These are phyloP conservation scores for Drusus annulatus DNA, from an alignment of 1,140 invertebrate species.

Conservation along the genomic window DNA sequence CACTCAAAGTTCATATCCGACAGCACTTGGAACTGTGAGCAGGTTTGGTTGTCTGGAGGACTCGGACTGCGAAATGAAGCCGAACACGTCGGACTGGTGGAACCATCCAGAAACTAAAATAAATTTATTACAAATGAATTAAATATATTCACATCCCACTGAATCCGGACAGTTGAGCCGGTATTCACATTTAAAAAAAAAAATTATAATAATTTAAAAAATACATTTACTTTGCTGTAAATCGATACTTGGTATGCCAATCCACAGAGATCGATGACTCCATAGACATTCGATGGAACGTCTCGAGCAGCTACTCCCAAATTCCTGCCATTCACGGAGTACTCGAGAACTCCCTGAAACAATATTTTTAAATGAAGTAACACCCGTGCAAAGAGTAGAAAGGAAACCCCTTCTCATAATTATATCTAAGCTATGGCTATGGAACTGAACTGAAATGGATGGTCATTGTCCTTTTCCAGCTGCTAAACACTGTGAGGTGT, in stretches of 20 bases:
- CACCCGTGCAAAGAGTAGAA: too few relatives aligned
- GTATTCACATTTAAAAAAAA: too few relatives aligned
- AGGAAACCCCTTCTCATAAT: too few relatives aligned
- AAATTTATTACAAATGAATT: too few relatives aligned
- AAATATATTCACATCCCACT: too few relatives aligned
- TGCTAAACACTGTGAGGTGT: too few relatives aligned
- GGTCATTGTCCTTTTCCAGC: too few relatives aligned
- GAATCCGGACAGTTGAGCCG: too few relatives aligned
- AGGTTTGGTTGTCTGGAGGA: background rate
- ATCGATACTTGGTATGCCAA: conserved; percentile 89
- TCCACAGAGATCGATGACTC: conserved; percentile 92
- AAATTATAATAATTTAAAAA: background rate
- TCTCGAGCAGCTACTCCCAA: conserved; percentile 88
- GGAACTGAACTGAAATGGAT: too few relatives aligned
- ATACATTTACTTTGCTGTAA: conserved; percentile 28
- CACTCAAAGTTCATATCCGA: conserved; percentile 26
- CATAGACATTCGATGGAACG: conserved; percentile 85
- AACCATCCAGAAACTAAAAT: conserved; percentile 24
- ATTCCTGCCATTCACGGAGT: conserved; percentile 91
- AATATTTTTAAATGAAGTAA: conserved; percentile 7
- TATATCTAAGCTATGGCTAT: too few relatives aligned
- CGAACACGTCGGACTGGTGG: background rate
- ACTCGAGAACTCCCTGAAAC: conserved; percentile 85
- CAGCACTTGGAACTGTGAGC: conserved; percentile 12
- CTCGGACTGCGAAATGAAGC: background rate